Conservation (phyloP, 2,888 invertebrate species). For the Sphaeridia pumilis region DNA sequence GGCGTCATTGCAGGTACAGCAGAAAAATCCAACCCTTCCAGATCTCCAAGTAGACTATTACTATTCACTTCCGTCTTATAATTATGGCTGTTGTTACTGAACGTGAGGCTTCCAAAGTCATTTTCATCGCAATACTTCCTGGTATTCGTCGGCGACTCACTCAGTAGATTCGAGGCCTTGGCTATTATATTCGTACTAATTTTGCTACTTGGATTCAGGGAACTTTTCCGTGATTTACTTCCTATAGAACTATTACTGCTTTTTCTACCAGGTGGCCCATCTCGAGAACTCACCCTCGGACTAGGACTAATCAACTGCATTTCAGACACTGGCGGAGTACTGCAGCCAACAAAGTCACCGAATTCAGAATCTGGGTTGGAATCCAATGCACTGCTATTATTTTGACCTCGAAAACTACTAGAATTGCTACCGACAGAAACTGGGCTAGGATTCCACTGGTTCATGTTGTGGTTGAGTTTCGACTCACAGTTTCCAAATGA, state of each 20-base stretch:
- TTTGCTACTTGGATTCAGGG: not conserved
- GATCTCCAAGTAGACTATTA: not conserved
- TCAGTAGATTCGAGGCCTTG: conserved; percentile 16
- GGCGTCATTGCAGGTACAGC: not conserved
- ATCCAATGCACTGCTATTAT: not conserved
- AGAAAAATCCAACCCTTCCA: conserved; percentile 9
- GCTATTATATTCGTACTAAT: conserved; percentile 3
- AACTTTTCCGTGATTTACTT: not conserved
- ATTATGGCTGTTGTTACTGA: no score
- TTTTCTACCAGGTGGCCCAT: no score
- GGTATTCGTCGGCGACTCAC: conserved; percentile 13
- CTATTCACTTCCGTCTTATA: no score
- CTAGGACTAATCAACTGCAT: conserved; percentile 1
- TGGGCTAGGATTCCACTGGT: not conserved
- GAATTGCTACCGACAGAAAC: not conserved
- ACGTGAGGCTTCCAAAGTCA: not conserved
- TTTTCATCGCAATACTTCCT: not conserved
- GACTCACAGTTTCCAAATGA: no score
- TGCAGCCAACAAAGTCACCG: conserved; percentile 32
- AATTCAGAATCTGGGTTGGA: conserved; percentile 21
- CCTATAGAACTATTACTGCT: not conserved
- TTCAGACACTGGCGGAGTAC: conserved; percentile 6
- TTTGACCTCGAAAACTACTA: not conserved
- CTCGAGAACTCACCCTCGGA: conserved; percentile 10
- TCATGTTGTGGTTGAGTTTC: not conserved